These are phyloP conservation scores for Sylvilagus floridanus DNA, from an alignment of 2,797 vertebrate species.

Conservation along the genomic window DNA sequence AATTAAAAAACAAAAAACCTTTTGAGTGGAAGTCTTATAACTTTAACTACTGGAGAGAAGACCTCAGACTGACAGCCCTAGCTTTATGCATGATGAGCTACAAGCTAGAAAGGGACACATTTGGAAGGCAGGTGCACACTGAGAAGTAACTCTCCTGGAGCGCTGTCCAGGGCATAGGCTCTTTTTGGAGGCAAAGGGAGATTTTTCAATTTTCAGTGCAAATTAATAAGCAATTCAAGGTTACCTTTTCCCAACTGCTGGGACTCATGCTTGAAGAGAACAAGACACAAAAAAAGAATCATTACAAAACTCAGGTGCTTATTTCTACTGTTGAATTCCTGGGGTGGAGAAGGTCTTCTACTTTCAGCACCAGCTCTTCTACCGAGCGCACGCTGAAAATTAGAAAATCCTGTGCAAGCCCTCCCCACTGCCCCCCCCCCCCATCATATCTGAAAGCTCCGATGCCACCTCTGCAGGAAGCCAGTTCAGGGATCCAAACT, in stretches of 20 bases:
- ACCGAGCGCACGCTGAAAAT: neutral
- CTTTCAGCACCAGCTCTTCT: neutral
- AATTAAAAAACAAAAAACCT: neutral
- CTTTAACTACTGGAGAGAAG: neutral
- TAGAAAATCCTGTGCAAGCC: neutral
- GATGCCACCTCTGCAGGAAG: neutral
- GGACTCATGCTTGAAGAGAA: neutral
- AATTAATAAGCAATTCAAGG: neutral
- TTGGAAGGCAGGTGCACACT: no score
- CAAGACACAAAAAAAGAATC: neutral
- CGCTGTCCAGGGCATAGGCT: neutral
- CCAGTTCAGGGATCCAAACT: neutral
- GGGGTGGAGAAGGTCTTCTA: neutral
- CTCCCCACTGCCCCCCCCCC: no score
- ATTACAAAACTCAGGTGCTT: neutral
- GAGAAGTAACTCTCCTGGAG: neutral
- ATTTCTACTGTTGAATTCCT: neutral
- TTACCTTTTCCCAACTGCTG: neutral
- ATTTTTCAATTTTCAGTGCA: neutral
- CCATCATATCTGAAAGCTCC: neutral
- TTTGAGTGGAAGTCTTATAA: neutral
- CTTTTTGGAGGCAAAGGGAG: neutral
- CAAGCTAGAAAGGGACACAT: neutral
- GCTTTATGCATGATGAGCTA: neutral
- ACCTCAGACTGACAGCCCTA: neutral